Conservation (phyloP, 2,797 vertebrate genomes). For the Spinus pinus region DNA sequence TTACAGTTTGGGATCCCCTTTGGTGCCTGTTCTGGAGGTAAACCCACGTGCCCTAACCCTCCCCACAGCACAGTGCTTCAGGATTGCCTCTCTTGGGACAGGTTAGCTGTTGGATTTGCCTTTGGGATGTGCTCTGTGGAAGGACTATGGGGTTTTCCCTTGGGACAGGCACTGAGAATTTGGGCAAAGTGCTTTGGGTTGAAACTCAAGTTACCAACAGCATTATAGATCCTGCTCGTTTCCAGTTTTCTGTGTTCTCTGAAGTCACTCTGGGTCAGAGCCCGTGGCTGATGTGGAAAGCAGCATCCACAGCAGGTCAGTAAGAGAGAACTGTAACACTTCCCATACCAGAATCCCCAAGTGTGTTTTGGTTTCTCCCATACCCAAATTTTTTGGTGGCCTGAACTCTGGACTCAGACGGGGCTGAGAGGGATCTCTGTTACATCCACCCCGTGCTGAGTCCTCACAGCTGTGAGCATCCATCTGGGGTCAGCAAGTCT, state of each 20-base stretch:
- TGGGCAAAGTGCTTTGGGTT: background rate
- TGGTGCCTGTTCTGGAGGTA: background rate
- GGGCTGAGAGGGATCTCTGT: background rate
- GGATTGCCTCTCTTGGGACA: background rate
- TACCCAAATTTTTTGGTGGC: background rate
- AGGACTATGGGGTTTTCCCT: background rate
- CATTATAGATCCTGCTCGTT: background rate
- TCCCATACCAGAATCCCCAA: background rate
- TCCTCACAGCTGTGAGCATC: background rate
- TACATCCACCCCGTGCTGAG: fast-evolving
- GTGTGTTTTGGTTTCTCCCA: background rate
- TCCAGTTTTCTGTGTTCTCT: background rate
- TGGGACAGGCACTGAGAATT: background rate
- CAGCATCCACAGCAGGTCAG: background rate
- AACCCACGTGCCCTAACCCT: background rate
- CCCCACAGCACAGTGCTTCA: background rate
- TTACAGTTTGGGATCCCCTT: background rate
- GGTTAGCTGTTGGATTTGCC: background rate
- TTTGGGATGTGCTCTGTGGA: background rate
- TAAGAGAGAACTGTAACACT: background rate
- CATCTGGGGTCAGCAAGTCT: background rate
- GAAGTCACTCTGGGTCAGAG: background rate
- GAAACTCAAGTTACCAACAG: background rate
- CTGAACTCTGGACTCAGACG: background rate
- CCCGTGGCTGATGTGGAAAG: background rate